Evolutionary conservation across 2,888 invertebrate species (phyloP), one percentile per base, ranked within the genome.

Genomic region (Pimpla rufipes): DNA sequence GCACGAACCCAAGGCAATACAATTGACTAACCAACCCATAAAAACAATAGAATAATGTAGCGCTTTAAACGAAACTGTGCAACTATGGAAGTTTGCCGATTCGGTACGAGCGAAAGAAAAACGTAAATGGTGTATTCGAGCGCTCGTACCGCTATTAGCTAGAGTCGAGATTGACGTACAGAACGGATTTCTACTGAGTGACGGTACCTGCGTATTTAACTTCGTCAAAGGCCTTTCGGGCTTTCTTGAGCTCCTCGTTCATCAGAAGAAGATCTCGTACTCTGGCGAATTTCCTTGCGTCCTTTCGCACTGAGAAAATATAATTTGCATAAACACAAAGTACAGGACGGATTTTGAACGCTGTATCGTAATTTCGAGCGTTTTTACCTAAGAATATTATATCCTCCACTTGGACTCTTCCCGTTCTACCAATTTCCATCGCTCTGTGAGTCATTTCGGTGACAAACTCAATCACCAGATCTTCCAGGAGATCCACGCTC

Each of bases 201-300:
- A 93, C 90, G 94, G 95, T 95, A 96, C 97, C 97, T 95, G 97
- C 98, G 95, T 98, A 98, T 96, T 98, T 98, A 85, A 98, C 98
- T 95, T 99, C 99, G 94, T 99, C 99, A 94, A 99, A 99, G 84
- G 99, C 99, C 94, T 99, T 99, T 88, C 99, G 95, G 13, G 99
- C 99, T 94, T 98, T 98, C 94, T 99, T 99, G 67, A 99, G 94
- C 94, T 99, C 99, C 94, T 99, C 99, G 94, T 99, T 99, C 99
- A 99, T 99, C 57, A 98, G 98, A 0, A 99, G 94, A 45, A 99
- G 94, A 94, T 99, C 99, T 94, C 99, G 99, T 0, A 99, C 99
- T 89, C 99, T 95, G 1, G 99, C 98, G 94, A 98, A 99, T 93
- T 99, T 99, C 86, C 99, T 95, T 45, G 96, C 95, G 94, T 99